Evolutionary conservation across 2,888 invertebrate genomes (phyloP), one percentile per base, ranked within the genome.

Genomic region (Eledona agricola): DNA sequence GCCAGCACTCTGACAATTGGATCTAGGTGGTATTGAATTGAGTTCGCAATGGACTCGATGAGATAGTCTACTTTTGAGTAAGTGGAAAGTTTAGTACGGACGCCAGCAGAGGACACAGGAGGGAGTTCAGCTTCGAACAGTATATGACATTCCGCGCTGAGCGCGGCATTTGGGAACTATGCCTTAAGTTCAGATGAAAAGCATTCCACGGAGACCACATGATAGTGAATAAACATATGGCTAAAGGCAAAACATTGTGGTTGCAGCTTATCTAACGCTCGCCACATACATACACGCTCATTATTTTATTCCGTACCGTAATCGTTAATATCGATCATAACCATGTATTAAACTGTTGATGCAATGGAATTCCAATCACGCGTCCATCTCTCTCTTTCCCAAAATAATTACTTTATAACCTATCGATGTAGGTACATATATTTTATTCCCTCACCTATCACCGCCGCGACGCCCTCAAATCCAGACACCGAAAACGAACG

Each of bases 161-260:
- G 70, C 68, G 67, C 67, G 75, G 76, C 72, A 74, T 75, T 70
- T 70, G 64, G 66, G 69, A 76, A 75, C 75, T 76, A 75, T 76
- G 74, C 73, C 72, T 73, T 72, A 74, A 75, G 72, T 75, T 74
- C 68, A 73, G 74, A 73, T 75, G 74, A 75, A 76, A 76, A 71
- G 75, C 74, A 75, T 76, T 76, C 76, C 75, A 58, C 62, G 49
- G 66, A 63, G 69, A 73, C 74, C 74, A 72, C 74, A 73, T 72
- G 71, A 74, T 72, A 71, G 72, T 72, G 73, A 72, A 73, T 73
- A 73, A 74, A 73, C 73, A 73, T 69, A 72, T 65, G 67, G 69
- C 71, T 69, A 60, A 63, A 65, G 67, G 67, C 69, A 65, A 70
- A 70, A 72, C 68, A 64, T 59, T 70, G 67, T 62, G 67, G 66